These are phyloP conservation scores for Toxotes lorentzi DNA, from an alignment of 2,797 vertebrate species.

Conservation along the genomic window DNA sequence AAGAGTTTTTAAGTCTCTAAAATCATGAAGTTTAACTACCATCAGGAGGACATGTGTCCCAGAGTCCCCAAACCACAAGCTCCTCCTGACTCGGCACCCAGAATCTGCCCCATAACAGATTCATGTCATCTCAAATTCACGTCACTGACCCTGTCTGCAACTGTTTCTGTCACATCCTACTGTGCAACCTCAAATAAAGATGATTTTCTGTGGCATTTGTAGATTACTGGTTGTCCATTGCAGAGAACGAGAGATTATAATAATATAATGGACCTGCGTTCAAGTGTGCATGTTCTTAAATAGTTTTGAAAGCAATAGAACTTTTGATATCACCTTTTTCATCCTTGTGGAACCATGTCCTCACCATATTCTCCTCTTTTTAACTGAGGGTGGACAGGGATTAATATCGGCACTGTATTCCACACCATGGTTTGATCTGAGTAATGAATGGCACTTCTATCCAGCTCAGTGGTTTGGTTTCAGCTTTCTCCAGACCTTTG, in stretches of 20 bases:
- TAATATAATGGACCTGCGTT: background rate
- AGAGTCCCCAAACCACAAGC: conserved; percentile 21
- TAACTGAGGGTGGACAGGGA: background rate
- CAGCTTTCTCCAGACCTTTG: no score
- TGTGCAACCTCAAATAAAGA: conserved; percentile 29
- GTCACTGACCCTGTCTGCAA: background rate
- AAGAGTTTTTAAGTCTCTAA: background rate
- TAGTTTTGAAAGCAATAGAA: background rate
- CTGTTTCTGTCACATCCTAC: conserved; percentile 24
- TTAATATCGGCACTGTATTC: background rate
- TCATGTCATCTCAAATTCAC: conserved; percentile 40
- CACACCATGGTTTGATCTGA: background rate
- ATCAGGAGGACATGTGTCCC: background rate
- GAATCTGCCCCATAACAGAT: conserved; percentile 46
- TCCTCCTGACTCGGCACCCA: conserved; percentile 2
- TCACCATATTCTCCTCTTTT: no score
- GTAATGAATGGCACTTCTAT: background rate
- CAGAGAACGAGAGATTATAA: background rate
- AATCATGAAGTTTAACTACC: conserved; percentile 4
- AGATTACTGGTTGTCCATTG: background rate
- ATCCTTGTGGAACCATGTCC: background rate
- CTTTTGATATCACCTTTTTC: background rate
- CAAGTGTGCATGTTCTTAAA: background rate
- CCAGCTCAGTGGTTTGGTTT: no score
- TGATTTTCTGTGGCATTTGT: conserved; percentile 14